Evolutionary conservation across 2,888 invertebrate species (phyloP), one percentile per base, ranked within the genome.

Genomic region (Plebejus anna): DNA sequence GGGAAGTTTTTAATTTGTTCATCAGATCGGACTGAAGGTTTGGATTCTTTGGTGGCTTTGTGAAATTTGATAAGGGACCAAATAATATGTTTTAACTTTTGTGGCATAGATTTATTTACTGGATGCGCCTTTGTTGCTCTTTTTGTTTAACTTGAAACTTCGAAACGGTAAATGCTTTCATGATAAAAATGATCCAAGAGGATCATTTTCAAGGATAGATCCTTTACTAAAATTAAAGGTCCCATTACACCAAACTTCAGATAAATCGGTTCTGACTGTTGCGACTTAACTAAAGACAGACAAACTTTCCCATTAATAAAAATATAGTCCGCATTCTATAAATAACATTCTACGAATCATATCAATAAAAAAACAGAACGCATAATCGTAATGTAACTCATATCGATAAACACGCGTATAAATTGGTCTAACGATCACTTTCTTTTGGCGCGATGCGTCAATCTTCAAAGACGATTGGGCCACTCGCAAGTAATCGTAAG

Each of bases 401-500:
- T 47, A 71, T 71, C 72, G 28, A 47, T 42, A 42, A 42, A 38
- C 6, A 13, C 72, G 13, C n/a, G 22, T 51, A 72, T 72, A 72
- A 9, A 42, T 72, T 13, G 47, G 47, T 72, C 38, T 42, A 42
- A 38, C n/a, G 71, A 42, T 22, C 72, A 51, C 72, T 47, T 72
- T 72, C 72, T 72, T 72, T 72, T 72, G 72, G 51, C 51, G 7
- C 38, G 38, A 38, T 71, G 7, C 72, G 73, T 73, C 51, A 55
- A 73, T 73, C 73, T 73, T 73, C 73, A 73, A 73, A 72, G 72
- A 73, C 28, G 22, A 47, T 47, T 36, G 80, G 78, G 80, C 76
- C 79, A 78, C 78, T 80, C 79, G 79, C 78, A 32, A 79, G 81
- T 84, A 84, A 84, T 84, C 82, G 82, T 79, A 82, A 83, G 84